Evolutionary conservation across 1,140 invertebrate genomes (phyloP), one percentile per base, ranked within the genome.

Genomic region (Oncopeltus fasciatus): DNA sequence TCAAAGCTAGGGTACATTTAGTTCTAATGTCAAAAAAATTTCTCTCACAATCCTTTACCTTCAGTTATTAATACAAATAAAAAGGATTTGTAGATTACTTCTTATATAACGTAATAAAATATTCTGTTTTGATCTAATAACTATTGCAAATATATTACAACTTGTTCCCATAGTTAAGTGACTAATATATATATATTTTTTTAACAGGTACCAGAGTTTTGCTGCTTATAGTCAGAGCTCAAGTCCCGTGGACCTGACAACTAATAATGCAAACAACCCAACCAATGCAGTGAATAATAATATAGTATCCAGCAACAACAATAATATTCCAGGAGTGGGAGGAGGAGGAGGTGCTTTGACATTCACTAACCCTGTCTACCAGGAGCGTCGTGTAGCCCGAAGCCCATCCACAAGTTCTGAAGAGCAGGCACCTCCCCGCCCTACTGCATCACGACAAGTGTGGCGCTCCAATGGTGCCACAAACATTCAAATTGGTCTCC

Each of bases 151-250:
- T n/a, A n/a, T n/a, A n/a, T n/a, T n/a, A n/a, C n/a, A n/a, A n/a
- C n/a, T n/a, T n/a, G n/a, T n/a, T n/a, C n/a, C n/a, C n/a, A n/a
- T n/a, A n/a, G n/a, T n/a, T n/a, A n/a, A n/a, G n/a, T n/a, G n/a
- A n/a, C n/a, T n/a, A n/a, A n/a, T n/a, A n/a, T n/a, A n/a, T n/a
- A n/a, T n/a, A n/a, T n/a, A n/a, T n/a, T n/a, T n/a, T 18, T 24
- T 38, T 33, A 49, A 26, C 21, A 61, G 60, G 1, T 94, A 93
- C 71, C 90, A 94, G 73, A 92, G 89, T 68, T 90, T 92, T 69
- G 87, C 87, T 3, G 88, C 88, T 5, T 91, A 90, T 71, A 92
- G 88, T 69, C 89, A 91, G 72, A 91, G 88, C 62, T 90, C 85
- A 67, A 91, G 88, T 70, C 89, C 90, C n/a, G 86, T 91, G 2